Evolutionary conservation across 35 echinoderm and acorn worm genomes (phyloP).

Genomic region (Amphiura filiformis): DNA sequence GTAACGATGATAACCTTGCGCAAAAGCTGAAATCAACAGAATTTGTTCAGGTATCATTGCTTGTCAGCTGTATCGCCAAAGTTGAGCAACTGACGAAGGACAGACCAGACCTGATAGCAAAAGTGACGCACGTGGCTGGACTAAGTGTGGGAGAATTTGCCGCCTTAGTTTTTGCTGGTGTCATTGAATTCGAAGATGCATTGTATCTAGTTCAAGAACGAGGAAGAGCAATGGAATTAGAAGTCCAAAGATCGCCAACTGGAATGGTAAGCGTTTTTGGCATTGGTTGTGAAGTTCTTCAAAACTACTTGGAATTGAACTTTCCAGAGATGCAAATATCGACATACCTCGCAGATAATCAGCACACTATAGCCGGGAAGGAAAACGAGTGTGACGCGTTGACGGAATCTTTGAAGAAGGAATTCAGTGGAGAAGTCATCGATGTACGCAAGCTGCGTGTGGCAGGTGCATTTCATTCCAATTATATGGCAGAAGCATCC

Average conservation of each 20-base stretch:
- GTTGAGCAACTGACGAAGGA: background rate
- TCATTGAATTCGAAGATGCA: background rate
- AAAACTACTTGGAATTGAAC: background rate
- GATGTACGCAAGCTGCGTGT: conserved; percentile 19
- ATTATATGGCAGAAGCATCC: conserved; percentile 2
- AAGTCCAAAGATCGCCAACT: background rate
- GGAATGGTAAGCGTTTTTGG: conserved; percentile 19
- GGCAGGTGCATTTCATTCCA: conserved; percentile 17
- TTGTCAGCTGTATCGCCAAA: background rate
- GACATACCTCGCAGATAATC: background rate
- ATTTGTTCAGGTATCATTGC: background rate
- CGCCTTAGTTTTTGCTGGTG: background rate
- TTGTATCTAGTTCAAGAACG: conserved; percentile 6
- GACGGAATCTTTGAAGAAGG: background rate
- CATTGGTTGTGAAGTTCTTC: background rate
- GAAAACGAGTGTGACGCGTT: background rate
- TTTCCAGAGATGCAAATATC: conserved; percentile 24
- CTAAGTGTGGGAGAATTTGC: conserved; percentile 3
- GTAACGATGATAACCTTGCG: background rate
- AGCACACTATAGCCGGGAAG: background rate
- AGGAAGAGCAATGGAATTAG: conserved; percentile 12
- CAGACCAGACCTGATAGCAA: background rate
- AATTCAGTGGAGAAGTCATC: background rate
- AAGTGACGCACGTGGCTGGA: background rate
- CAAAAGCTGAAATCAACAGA: conserved; percentile 20